These are phyloP conservation scores for Cryptoleucopteryx plumbea DNA, from an alignment of 2,113 vertebrate species.

Conservation along the genomic window DNA sequence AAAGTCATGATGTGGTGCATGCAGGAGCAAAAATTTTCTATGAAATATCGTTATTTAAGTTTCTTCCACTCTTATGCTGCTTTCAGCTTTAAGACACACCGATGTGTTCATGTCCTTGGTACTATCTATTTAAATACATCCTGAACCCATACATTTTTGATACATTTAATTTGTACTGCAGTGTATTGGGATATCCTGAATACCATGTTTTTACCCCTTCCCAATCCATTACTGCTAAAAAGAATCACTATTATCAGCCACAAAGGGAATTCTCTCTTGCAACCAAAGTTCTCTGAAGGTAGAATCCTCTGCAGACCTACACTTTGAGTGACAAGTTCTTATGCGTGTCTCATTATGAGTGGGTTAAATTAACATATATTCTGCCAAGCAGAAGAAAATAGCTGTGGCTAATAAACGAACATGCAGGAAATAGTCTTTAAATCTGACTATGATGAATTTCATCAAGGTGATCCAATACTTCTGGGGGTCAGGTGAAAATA, in stretches of 20 bases:
- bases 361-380: constrained; percentile 75
- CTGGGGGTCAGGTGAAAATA: constrained; percentile 24
- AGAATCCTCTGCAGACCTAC: constrained; percentile 67
- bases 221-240: constrained; percentile 52
- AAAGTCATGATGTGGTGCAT: constrained; percentile 36
- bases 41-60: constrained; percentile 54
- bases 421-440: constrained; percentile 61
- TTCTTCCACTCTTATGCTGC: background rate
- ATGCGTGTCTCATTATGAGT: constrained; percentile 57
- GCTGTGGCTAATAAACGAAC: constrained; percentile 65
- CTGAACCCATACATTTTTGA: constrained; percentile 47
- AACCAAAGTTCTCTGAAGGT: constrained; percentile 69
- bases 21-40: constrained; percentile 33
- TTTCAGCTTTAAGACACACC: background rate
- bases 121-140: constrained; percentile 33
- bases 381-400: constrained; percentile 64
- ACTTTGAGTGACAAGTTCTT: constrained; percentile 76
- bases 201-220: constrained; percentile 44
- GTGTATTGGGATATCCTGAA: constrained; percentile 28
- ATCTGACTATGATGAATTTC: constrained; percentile 64
- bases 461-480: constrained; percentile 47
- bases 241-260: constrained; percentile 60
- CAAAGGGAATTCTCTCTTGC: constrained; percentile 64
- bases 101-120: background rate
- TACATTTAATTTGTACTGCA: constrained; percentile 56